These are phyloP conservation scores for Augiades crinisus DNA, from an alignment of 2,888 invertebrate genomes.

Conservation along the genomic window DNA sequence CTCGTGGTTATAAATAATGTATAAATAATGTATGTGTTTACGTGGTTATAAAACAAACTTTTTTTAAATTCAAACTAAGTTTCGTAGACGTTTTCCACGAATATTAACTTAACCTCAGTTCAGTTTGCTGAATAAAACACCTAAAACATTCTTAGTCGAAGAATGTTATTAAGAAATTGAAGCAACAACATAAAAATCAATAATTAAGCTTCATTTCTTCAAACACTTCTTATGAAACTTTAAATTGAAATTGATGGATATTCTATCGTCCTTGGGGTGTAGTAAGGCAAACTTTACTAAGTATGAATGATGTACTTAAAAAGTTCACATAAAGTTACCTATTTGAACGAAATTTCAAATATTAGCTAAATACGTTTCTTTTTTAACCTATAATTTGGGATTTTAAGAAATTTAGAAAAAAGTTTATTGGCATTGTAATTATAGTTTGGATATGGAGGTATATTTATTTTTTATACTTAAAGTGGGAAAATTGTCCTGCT, in stretches of 20 bases:
- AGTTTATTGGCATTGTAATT: neutral
- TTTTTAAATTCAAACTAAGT: too few relatives aligned
- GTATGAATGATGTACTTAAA: slow-evolving; percentile 29
- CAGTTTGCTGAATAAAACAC: too few relatives aligned
- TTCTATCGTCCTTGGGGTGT: slow-evolving; percentile 36
- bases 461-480: too few relatives aligned
- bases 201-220: slow-evolving; percentile 11
- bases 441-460: neutral
- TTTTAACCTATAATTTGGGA: neutral
- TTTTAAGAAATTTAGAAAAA: neutral
- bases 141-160: neutral
- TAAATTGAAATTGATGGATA: slow-evolving; percentile 51
- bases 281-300: slow-evolving; percentile 30
- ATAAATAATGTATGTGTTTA: too few relatives aligned
- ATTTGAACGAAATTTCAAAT: slow-evolving; percentile 7
- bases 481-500: too few relatives aligned
- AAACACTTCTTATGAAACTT: slow-evolving; percentile 35
- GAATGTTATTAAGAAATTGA: neutral
- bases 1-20: too few relatives aligned
- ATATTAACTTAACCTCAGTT: too few relatives aligned
- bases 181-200: slow-evolving; percentile 1
- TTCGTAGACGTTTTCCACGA: too few relatives aligned
- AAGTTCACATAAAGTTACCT: slow-evolving; percentile 24
- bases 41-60: too few relatives aligned
- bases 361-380: slow-evolving; percentile 35